Evolutionary conservation across 1,140 invertebrate genomes (phyloP), one percentile per base, ranked within the genome.

Genomic region (Teleopsis dalmanni): DNA sequence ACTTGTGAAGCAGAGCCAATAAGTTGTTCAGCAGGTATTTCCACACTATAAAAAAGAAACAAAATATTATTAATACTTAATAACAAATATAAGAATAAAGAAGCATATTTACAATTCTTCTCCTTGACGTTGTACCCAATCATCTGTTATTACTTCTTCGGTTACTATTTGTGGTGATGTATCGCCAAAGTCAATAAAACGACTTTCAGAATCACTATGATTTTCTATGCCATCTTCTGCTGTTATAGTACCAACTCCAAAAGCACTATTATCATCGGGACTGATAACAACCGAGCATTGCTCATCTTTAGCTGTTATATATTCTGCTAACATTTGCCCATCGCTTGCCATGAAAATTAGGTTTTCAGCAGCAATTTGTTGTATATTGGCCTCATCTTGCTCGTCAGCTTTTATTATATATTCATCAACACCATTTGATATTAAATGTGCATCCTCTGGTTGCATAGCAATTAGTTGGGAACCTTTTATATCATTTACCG

Each of bases 111-210:
- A 84, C 82, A 81, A 78, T 65, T 85, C 82, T 45, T 83, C 81
- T 5, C 80, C 81, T 37, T 79, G 81, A 45, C 79, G 74, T 59
- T 80, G 73, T 16, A 83, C 83, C 84, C 83, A 87, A 53, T 84
- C 83, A 62, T 86, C 84, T 1, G 83, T 81, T 7, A 87, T 84
- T 2, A 87, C 81, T 70, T 87, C 85, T 57, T 86, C 84, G 3
- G 83, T 83, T 11, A 85, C 81, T 49, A 68, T 62, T 37, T 68
- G 64, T 2, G 63, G 45, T 41, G 47, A 58, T 16, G 13, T 48
- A 9, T 53, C 51, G 21, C 29, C 35, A 46, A 29, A 50, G 18
- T 42, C 14, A 14, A 35, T 35, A 35, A 18, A 14, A 14, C 8
- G 14, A 27, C 72, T 70, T 4, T 72, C 71, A 9, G 23, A 29